Base-by-base conservation (phyloP, 1,140 invertebrate genomes). In the Orius insidiosus region DNA sequence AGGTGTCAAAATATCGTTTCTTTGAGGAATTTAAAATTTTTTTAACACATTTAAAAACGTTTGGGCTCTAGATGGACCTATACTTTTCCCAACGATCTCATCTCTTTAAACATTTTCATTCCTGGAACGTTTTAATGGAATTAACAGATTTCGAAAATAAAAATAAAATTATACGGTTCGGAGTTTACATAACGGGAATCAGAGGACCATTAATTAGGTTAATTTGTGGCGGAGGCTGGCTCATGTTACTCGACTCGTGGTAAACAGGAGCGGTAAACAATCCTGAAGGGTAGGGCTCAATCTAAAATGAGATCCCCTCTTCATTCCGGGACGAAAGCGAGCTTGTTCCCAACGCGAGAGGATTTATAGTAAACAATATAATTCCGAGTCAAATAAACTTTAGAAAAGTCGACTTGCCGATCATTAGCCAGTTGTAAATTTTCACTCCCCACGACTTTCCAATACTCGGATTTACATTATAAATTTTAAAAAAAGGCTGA, bases 281-380 rank as follows among this genome's bases (percentile, higher is more conserved):
- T 15, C 16, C 38, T 13, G 9, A 40, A 13, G 10, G 16, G 16
- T 13, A 13, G 11, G 9, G 11, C 13, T 15, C 11, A 13, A 13
- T 16, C 9, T 16, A 40, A 40, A 10, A 13, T 40, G 16, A 40
- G 16, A 15, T 40, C 9, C 9, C 9, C 11, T 10, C 38, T 18
- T 40, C 38, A 13, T 15, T 18, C 16, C 38, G 38, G 10, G 5
- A 15, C 16, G 11, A 13, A 18, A 40, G 9, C 38, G 11, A 40
- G 10, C n/a, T 16, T 18, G 11, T n/a, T 11, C 35, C 3, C 3
- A 11, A 4, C 38, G 5, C 11, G 11, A 13, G 11, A 18, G 11
- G 38, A 40, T 40, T 40, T 40, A 40, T 40, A 10, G 38, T 40
- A 40, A 40, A 40, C 38, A 40, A 40, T 40, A 40, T 40, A 40